Evolutionary conservation across 2,113 vertebrate species (phyloP).

Genomic region (Entelurus aequoreus): DNA sequence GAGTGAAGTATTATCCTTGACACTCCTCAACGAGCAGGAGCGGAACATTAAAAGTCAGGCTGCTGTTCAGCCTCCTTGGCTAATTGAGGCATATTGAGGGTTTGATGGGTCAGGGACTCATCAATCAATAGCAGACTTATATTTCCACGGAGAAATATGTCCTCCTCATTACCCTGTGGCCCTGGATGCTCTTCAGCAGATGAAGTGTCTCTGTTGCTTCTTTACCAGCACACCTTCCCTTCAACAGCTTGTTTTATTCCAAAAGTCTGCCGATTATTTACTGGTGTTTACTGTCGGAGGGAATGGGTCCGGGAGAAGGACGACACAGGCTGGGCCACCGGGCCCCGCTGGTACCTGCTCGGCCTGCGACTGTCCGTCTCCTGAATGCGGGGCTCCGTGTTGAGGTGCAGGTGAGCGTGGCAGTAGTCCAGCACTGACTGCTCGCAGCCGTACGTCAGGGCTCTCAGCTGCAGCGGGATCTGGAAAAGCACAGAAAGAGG

Average conservation of each 20-base stretch:
- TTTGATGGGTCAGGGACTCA: constrained; percentile 39
- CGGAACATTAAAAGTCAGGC: constrained; percentile 37
- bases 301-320: constrained; percentile 55
- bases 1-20: constrained; percentile 50
- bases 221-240: constrained; percentile 39
- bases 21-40: constrained; percentile 25
- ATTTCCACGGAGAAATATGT: constrained; percentile 48
- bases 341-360: constrained; percentile 40
- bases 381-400: constrained; percentile 46
- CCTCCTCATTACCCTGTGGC: constrained; percentile 40
- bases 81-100: constrained; percentile 51
- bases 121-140: constrained; percentile 44
- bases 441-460: constrained; percentile 66
- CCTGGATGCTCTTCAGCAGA: constrained; percentile 39
- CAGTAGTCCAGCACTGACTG: constrained; percentile 66
- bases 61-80: constrained; percentile 42
- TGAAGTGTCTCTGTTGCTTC: constrained; percentile 49
- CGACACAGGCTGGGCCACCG: constrained; percentile 45
- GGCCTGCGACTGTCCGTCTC: constrained; percentile 44
- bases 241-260: constrained; percentile 25
- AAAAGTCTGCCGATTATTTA: constrained; percentile 27
- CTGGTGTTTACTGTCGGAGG: constrained; percentile 55
- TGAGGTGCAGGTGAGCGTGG: constrained; percentile 62
- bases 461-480: constrained; percentile 62
- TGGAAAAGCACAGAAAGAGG: constrained; percentile 28